These are phyloP conservation scores for Scleropages formosus DNA, from an alignment of 2,797 vertebrate genomes.

Conservation along the genomic window DNA sequence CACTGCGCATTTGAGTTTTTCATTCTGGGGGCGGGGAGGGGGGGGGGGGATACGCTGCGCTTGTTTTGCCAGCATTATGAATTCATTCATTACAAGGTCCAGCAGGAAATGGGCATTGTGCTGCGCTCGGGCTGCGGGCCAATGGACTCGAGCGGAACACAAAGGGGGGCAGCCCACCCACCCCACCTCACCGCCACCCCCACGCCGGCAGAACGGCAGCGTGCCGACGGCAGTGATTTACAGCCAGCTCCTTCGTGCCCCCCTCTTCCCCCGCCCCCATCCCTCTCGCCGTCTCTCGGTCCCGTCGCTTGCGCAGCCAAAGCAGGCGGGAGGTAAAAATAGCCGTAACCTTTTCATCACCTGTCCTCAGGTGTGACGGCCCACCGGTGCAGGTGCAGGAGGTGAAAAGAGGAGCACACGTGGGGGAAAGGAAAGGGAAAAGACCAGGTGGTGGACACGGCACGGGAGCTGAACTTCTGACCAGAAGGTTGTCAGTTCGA, in stretches of 20 bases:
- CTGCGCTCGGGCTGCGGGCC: neutral
- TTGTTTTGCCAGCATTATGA: constrained; percentile 7
- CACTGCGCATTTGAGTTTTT: neutral
- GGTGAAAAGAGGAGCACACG: constrained; percentile 3
- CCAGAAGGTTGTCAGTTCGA: neutral
- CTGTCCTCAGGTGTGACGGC: neutral
- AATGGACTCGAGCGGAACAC: neutral
- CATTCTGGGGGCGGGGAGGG: too few relatives aligned
- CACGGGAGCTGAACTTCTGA: too few relatives aligned
- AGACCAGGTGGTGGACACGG: neutral
- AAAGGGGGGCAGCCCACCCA: neutral
- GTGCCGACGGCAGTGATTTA: constrained; percentile 24
- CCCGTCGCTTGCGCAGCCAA: neutral
- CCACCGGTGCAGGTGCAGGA: constrained; percentile 18
- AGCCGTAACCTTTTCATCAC: constrained; percentile 20
- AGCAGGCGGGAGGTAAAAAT: constrained; percentile 26
- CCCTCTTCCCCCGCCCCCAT: neutral
- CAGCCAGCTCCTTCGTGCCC: neutral
- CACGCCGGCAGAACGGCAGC: neutral
- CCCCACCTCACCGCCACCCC: too few relatives aligned
- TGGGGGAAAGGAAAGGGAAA: neutral
- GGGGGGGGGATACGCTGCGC: neutral
- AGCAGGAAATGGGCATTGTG: constrained; percentile 17
- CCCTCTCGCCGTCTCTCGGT: neutral
- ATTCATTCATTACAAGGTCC: constrained; percentile 26